Evolutionary conservation across 2,113 vertebrate species (phyloP), one percentile per base, ranked within the genome.

Genomic region (Chauna torquata): DNA sequence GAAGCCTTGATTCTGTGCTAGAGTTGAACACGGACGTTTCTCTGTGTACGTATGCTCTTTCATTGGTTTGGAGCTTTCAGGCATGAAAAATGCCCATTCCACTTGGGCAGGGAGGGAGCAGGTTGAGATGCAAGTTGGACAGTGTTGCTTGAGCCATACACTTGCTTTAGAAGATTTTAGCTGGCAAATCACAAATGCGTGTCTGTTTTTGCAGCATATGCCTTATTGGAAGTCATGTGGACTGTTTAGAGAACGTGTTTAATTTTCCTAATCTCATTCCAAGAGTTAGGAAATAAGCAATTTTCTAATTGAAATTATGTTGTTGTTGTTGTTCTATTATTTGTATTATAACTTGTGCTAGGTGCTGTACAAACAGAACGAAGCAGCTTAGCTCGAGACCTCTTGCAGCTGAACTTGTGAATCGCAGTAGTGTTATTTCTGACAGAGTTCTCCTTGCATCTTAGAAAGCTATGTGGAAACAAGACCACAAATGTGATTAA

Each of bases 391-490:
- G 54, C 54, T 52, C 30, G 65, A 44, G 76, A 36, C 23, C 75
- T 68, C 3, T 3, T 32, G 5, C 40, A 34, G 57, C 23, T 24
- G 13, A 52, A 24, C 50, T 23, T 27, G 3, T 9, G 38, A 68
- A 17, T 24, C 38, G 0, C 2, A n/a, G 75, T 12, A 5, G 30
- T 0, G 0, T 38, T 24, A 0, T 14, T 61, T 27, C 49, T 49
- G 0, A 3, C 11, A 3, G 14, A 4, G 28, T 22, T 59, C 61
- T 28, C 50, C 61, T 79, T 1, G 2, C 50, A 36, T 47, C 4
- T 2, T 1, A 36, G 59, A 10, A 70, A 81, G 75, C 8, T 2
- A 25, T 16, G 55, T 45, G 45, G 42, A 40, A 66, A 25, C 52
- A 90, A 27, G 47, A 45, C 55, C 55, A 71, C 68, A 58, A 55